Evolutionary conservation across 2,797 vertebrate genomes (phyloP), one percentile per base, ranked within the genome.

Genomic region (Neostethus bicornis): DNA sequence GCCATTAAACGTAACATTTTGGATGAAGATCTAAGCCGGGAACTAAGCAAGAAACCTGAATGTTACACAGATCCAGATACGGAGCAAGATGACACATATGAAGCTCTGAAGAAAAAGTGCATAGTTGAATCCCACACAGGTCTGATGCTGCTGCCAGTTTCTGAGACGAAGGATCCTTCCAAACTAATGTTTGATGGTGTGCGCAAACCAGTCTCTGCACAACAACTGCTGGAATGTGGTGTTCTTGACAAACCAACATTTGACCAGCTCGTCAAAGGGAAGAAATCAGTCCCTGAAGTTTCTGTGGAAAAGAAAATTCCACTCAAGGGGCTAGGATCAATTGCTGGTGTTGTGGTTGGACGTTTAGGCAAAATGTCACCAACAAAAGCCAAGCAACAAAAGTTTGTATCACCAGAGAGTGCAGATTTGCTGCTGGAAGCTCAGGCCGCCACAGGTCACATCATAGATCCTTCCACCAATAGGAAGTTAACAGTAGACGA

Each of bases 401-500:
- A 93, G 41, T 73, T 95, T 0, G 83, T 96, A 45, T 85, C 90
- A 13, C 68, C 91, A 20, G 88, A 94, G 43, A 87, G 90, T 0
- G 90, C 93, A 9, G 79, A 93, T 64, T 76, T 93, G 84, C 91
- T 99, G 29, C 83, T 99, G 45, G 92, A 93, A 58, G 96, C 96
- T 0, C 96, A 98, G 84, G 97, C 95, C 1, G 95, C 95, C 13
- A 98, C 95, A 0, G 96, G 96, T 0, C 90, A 95, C 25, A 97
- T 99, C 37, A 94, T 97, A 14, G 95, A 99, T 66, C 95, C 95
- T 4, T 95, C 91, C 85, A 96, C 93, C 13, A 93, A 97, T 84
- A 91, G 95, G 71, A 97, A 95, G 67, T 75, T 98, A 51, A 95
- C 95, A 0, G 96, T 98, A 24, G 95, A 96, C 74, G 95, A 88